phyloP scores from a whole-genome alignment of 2,888 invertebrate genomes.

The Carabus problematicus region DNA sequence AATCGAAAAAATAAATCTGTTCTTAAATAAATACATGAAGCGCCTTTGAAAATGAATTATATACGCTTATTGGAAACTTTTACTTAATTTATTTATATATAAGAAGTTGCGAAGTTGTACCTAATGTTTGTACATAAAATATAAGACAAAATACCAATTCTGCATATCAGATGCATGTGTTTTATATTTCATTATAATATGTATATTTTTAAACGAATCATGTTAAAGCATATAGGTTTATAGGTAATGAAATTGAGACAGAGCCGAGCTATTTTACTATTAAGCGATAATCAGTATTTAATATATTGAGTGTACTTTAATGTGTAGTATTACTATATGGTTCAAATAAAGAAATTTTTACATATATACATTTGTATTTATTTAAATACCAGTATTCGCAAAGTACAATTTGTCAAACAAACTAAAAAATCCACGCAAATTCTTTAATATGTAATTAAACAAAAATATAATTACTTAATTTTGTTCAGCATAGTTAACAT shows the following conservation, averaged over 20 bases:
- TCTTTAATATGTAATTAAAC: no score
- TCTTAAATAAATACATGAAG: slow-evolving; percentile 40
- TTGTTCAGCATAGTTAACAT: no score
- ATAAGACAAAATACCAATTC: slow-evolving; percentile 34
- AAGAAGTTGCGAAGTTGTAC: slow-evolving; percentile 40
- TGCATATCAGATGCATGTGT: slow-evolving; percentile 43
- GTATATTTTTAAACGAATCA: no score
- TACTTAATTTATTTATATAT: slow-evolving; percentile 40
- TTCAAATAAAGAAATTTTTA: slow-evolving; percentile 39
- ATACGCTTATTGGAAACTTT: slow-evolving; percentile 43
- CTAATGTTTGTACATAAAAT: slow-evolving; percentile 40
- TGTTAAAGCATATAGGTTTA: slow-evolving; percentile 23
- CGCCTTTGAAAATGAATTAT: slow-evolving; percentile 40
- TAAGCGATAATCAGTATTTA: slow-evolving; percentile 42
- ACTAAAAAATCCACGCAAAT: no score
- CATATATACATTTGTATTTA: no score
- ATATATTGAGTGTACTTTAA: slow-evolving; percentile 38
- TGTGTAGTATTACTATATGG: slow-evolving; percentile 34
- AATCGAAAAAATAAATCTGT: slow-evolving; percentile 27
- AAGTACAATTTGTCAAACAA: no score
- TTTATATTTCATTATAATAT: slow-evolving; percentile 39
- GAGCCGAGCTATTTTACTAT: slow-evolving; percentile 39
- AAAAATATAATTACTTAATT: no score
- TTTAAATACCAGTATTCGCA: no score
- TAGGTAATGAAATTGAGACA: background rate